Evolutionary conservation across 2,113 vertebrate genomes (phyloP), one percentile per base, ranked within the genome.

Genomic region (Nibea albiflora): DNA sequence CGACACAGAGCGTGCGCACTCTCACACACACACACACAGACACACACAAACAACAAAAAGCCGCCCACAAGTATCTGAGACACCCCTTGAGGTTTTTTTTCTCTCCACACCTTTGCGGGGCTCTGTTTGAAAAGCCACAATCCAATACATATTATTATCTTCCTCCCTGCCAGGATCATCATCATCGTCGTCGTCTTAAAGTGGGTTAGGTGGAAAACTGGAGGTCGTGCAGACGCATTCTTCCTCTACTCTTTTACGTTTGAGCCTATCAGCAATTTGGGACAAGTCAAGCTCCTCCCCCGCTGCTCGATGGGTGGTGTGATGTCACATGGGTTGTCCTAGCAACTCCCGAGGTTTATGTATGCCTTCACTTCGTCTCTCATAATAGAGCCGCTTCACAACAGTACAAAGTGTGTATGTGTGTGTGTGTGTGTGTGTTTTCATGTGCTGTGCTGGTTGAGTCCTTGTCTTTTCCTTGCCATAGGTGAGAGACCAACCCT

Each of bases 301-400:
- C 11, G 24, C 64, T 31, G 66, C 77, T 84, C 67, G 58, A 74
- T 11, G 78, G 84, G 81, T 84, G 80, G 75, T 86, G 85, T 94
- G 93, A 92, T 86, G 91, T 94, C 92, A 93, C 73, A 31, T 31
- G 57, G 68, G 86, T 95, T 85, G 89, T 90, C 90, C 53, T 92
- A 86, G 94, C 90, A 94, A 94, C 94, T 81, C 72, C 56, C 5
- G 78, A 86, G 86, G 81, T 88, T 90, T 86, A 83, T 90, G 84
- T 84, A 73, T 83, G 80, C 73, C 81, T 68, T 85, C 80, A 31
- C 81, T 84, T 79, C 74, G 46, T 68, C 73, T 70, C 83, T 78
- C 69, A 84, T 74, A 77, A 83, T 56, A 80, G 61, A 60, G 67
- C 72, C 28, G 35, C 46, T 57, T 70, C 67, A 54, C 50, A 76